Evolutionary conservation across 2,113 vertebrate species (phyloP), one percentile per base, ranked within the genome.

Genomic region (Chascanopsetta lugubris): DNA sequence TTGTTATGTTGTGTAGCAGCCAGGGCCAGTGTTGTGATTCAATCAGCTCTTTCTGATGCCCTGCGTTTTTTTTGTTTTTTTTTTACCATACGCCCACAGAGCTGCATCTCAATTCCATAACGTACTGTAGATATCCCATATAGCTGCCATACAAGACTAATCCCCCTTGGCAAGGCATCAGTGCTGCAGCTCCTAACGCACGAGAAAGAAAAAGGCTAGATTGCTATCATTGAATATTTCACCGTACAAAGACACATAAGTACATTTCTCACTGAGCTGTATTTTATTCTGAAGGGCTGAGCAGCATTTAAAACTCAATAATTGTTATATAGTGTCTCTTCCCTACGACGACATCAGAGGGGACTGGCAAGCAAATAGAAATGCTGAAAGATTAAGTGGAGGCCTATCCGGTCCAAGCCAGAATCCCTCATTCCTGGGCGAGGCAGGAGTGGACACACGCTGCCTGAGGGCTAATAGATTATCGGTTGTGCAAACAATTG

Each of bases 401-500:
- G 69, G 69, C 78, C 53, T 76, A 80, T 83, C 60, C 63, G 62
- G 78, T 87, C 73, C 61, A 80, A 89, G 80, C 83, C 82, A 88
- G 84, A 75, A 88, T 87, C 79, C 81, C 77, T 85, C 87, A 85
- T 82, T 87, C 85, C 77, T 49, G 76, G 74, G 64, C 84, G 75
- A 84, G 83, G 69, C 84, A 69, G 88, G 85, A 92, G 83, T 91
- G 87, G 88, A 88, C 88, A 89, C 82, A 91, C 82, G 74, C 75
- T 24, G 88, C 91, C 90, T 69, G 43, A 75, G 87, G 92, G 83
- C 88, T 92, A 91, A 91, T 92, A 91, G 91, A 92, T 92, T 91
- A 93, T 90, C 75, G 89, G 88, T 88, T 89, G 87, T 88, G 87
- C 89, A 91, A 90, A 92, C 92, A 92, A 91, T 91, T 89, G 87